A percentile compares a stretch with the other conserved stretches of the same genome.
These are phyloP conservation scores for Limosa lapponica DNA, from an alignment of 2,797 vertebrate genomes.

Conservation along the genomic window DNA sequence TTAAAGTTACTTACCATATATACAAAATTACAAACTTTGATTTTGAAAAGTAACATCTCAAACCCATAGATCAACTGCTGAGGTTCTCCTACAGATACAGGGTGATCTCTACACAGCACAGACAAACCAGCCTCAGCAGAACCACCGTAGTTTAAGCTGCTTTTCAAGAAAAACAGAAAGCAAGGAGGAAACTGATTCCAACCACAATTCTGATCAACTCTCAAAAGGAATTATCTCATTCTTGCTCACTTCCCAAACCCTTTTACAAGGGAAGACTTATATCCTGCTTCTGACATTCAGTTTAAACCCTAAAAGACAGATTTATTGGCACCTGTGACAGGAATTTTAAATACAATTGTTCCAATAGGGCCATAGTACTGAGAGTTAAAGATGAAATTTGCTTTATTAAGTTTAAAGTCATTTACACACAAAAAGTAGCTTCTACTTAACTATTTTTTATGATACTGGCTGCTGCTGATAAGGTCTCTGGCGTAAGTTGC, in stretches of 20 bases:
- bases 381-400: background rate
- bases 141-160: background rate
- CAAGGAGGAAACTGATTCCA: background rate
- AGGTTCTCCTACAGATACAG: background rate
- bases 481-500: background rate
- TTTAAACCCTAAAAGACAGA: background rate
- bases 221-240: background rate
- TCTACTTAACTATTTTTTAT: background rate
- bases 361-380: background rate
- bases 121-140: background rate
- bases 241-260: background rate
- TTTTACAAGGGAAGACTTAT: background rate
- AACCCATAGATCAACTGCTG: background rate
- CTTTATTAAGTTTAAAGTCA: background rate
- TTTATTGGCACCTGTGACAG: background rate
- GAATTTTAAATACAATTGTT: background rate
- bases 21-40: background rate
- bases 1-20: background rate
- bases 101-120: background rate
- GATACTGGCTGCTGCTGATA: background rate
- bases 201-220: background rate
- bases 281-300: background rate
- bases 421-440: background rate
- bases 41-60: background rate
- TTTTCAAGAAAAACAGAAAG: background rate